These are phyloP conservation scores for Limnephilus marmoratus DNA, from an alignment of 2,888 invertebrate species.

Conservation along the genomic window DNA sequence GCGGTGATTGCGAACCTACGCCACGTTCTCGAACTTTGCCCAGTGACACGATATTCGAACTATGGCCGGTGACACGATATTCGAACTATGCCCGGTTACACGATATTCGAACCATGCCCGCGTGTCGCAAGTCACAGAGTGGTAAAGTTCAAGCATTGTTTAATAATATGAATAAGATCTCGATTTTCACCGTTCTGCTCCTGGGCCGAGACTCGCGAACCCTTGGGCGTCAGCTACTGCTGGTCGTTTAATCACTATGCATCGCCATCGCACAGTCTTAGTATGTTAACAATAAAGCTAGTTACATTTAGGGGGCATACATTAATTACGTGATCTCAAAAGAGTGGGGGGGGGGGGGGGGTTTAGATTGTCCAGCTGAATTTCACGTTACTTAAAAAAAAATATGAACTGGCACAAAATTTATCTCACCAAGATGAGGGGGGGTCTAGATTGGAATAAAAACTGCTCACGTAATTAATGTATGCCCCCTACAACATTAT, in stretches of 20 bases:
- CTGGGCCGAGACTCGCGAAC: not conserved
- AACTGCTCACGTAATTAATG: too few relatives aligned
- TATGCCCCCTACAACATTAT: not conserved
- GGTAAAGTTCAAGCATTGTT: not conserved
- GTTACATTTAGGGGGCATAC: too few relatives aligned
- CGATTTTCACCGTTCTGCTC: not conserved
- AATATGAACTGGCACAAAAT: too few relatives aligned
- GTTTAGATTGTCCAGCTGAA: too few relatives aligned
- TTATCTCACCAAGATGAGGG: too few relatives aligned
- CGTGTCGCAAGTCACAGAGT: not conserved
- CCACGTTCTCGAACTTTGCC: not conserved
- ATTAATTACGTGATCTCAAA: too few relatives aligned
- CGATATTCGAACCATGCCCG: not conserved
- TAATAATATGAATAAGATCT: not conserved
- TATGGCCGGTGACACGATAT: not conserved
- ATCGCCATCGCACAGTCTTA: too few relatives aligned
- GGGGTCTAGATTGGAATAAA: too few relatives aligned
- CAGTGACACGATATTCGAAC: not conserved
- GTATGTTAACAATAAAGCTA: too few relatives aligned
- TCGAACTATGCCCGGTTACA: not conserved
- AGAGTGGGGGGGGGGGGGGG: too few relatives aligned
- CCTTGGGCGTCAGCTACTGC: not conserved
- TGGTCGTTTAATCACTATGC: not conserved
- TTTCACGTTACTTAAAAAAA: too few relatives aligned
- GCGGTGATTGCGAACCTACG: not conserved